These are phyloP conservation scores for Eclectus roratus DNA, from an alignment of 2,113 vertebrate genomes.

Conservation along the genomic window DNA sequence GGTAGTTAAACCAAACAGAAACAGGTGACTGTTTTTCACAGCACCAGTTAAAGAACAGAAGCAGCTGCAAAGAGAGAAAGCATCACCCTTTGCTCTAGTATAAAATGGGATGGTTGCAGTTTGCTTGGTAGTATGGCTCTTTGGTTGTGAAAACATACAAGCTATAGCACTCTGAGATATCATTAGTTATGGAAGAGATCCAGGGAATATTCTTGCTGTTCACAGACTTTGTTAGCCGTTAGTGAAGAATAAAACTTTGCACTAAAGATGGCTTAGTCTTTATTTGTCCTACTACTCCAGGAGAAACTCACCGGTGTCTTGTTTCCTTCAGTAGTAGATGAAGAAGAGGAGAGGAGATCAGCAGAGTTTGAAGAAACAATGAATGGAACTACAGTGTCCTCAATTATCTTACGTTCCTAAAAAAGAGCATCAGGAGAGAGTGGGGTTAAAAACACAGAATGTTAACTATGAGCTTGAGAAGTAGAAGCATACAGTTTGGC, in stretches of 20 bases:
- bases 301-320: conserved; percentile 58
- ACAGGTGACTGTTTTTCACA: neutral
- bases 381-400: conserved; percentile 90
- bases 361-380: conserved; percentile 79
- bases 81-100: neutral
- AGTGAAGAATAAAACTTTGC: neutral
- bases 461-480: neutral
- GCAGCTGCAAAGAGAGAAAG: neutral
- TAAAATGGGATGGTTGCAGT: neutral
- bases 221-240: neutral
- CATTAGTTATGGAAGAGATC: neutral
- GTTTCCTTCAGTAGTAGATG: conserved; percentile 69
- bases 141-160: neutral
- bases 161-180: neutral
- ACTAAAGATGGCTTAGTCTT: neutral
- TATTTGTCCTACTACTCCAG: neutral
- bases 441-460: neutral
- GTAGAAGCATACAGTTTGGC: neutral
- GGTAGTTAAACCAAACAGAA: neutral
- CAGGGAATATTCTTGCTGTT: neutral
- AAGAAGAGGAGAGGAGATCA: conserved; percentile 72
- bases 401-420: conserved; percentile 93
- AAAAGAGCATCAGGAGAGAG: neutral
- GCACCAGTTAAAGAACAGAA: neutral
- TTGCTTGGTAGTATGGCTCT: neutral